Percentiles rank a stretch among this genome's conserved stretches.
Conservation (phyloP, 2,113 vertebrate genomes). For the Riparia riparia region DNA sequence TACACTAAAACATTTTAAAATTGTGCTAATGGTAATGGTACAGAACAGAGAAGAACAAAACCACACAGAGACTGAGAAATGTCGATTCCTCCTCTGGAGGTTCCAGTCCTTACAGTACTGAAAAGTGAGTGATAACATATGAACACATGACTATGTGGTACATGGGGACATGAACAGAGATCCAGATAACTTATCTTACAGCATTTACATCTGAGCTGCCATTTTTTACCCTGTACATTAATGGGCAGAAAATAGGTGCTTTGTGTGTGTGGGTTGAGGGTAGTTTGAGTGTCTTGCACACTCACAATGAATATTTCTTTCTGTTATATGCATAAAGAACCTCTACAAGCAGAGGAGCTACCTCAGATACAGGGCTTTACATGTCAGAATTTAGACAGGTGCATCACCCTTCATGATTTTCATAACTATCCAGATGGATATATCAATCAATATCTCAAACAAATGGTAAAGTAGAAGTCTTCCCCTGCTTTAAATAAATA, state of each 20-base stretch:
- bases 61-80: neutral
- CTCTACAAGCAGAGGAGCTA: neutral
- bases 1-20: neutral
- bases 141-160: neutral
- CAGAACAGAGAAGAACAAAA: neutral
- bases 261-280: neutral
- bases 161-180: neutral
- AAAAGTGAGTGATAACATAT: neutral
- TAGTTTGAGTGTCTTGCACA: neutral
- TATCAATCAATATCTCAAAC: neutral
- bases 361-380: neutral
- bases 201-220: neutral
- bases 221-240: neutral
- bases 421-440: neutral
- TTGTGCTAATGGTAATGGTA: neutral
- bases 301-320: neutral
- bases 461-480: neutral
- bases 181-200: neutral
- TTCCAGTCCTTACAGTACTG: neutral
- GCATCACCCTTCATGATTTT: neutral
- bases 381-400: neutral
- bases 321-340: neutral
- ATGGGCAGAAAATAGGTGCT: neutral
- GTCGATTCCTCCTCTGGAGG: neutral
- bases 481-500: neutral